phyloP scores from a whole-genome alignment of 2,797 vertebrate genomes.

The Dryobates pubescens region DNA sequence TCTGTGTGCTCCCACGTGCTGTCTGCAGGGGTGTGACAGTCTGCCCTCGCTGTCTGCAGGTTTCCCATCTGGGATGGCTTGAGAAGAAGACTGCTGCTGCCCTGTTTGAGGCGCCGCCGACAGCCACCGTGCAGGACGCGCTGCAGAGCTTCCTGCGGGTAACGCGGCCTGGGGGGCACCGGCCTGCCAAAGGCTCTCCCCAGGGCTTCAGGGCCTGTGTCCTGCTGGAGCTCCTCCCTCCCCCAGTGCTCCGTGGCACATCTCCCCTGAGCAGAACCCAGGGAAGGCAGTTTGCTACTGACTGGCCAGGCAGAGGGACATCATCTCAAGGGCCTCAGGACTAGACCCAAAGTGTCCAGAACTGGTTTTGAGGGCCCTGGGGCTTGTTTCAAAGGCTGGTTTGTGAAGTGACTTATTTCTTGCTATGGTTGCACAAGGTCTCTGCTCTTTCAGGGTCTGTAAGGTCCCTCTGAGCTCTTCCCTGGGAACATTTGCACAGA shows the following conservation, averaged over 20 bases:
- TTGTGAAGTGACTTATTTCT: not conserved
- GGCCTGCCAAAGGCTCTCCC: not conserved
- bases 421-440: accelerated
- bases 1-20: not conserved
- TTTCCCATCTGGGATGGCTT: conserved; percentile 89
- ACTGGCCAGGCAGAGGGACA: accelerated
- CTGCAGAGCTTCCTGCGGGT: conserved; percentile 93
- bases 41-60: conserved; percentile 71
- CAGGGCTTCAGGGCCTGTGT: too few relatives aligned
- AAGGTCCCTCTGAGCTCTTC: not conserved
- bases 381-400: not conserved
- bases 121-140: conserved; percentile 86
- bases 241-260: accelerated
- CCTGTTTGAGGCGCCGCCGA: conserved; percentile 83
- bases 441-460: not conserved
- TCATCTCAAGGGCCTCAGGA: not conserved
- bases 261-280: accelerated
- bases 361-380: accelerated
- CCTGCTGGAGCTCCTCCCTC: not conserved
- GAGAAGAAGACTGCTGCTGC: conserved; percentile 90
- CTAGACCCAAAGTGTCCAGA: not conserved
- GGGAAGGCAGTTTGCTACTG: accelerated
- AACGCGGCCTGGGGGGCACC: not conserved
- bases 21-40: accelerated
- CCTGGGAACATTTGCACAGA: not conserved